These are phyloP conservation scores for Siphamia tubifer DNA, from an alignment of 2,113 vertebrate genomes.

Conservation along the genomic window DNA sequence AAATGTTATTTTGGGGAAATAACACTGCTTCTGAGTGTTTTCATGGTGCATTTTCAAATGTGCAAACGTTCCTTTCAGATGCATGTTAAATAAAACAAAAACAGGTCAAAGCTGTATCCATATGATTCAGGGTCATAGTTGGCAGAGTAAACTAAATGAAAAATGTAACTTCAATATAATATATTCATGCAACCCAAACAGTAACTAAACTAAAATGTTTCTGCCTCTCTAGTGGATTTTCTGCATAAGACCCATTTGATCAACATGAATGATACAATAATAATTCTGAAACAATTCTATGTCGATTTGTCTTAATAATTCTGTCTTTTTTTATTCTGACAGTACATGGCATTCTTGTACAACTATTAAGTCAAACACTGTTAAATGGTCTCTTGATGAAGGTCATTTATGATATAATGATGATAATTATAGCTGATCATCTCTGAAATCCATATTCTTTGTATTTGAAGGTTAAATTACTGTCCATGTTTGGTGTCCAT, in stretches of 20 bases:
- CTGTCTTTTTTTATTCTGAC: background rate
- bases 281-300: background rate
- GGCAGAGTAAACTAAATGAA: constrained; percentile 34
- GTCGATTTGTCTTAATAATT: background rate
- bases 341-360: background rate
- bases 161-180: constrained; percentile 19
- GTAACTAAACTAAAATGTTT: background rate
- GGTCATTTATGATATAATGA: constrained; percentile 9
- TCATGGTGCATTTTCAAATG: background rate
- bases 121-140: background rate
- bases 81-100: constrained; percentile 15
- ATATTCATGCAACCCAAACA: constrained; percentile 4
- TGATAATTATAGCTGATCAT: background rate
- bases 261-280: constrained; percentile 14
- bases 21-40: too few species aligned
- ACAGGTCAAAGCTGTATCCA: background rate
- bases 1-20: too few species aligned
- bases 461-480: background rate
- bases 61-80: background rate
- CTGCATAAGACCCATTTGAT: constrained; percentile 5
- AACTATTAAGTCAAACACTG: background rate
- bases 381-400: background rate
- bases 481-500: background rate
- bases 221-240: constrained; percentile 11
- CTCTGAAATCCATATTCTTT: background rate